phyloP scores from a whole-genome alignment of 1,140 invertebrate species.

The Lordiphosa collinella region DNA sequence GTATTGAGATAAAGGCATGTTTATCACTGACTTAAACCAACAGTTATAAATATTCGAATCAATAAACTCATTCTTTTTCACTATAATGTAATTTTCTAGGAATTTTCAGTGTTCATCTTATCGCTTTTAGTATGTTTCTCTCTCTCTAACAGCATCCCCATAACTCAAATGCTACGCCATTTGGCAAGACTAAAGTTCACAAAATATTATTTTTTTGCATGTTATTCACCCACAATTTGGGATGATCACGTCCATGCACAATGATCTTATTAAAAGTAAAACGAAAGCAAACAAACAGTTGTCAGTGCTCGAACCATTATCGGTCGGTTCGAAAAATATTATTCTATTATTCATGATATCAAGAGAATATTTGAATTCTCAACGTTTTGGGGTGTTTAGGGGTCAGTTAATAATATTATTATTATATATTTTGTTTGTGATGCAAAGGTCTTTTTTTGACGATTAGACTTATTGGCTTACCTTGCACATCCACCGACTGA shows the following conservation, averaged over 20 bases:
- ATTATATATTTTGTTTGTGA: not conserved
- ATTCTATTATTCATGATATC: constrained; percentile 27
- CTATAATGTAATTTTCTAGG: not conserved
- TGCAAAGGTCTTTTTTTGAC: not conserved
- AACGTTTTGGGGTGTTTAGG: constrained; percentile 28
- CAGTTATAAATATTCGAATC: no score
- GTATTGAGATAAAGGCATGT: no score
- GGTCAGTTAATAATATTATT: constrained; percentile 19
- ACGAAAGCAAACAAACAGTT: constrained; percentile 23
- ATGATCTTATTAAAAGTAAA: constrained; percentile 51
- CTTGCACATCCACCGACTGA: constrained; percentile 84
- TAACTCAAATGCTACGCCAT: no score
- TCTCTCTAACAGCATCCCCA: no score
- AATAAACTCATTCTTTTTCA: no score
- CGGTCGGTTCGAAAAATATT: constrained; percentile 27
- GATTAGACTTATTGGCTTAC: constrained; percentile 73
- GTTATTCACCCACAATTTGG: constrained; percentile 65
- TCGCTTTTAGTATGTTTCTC: no score
- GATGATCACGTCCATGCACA: constrained; percentile 38
- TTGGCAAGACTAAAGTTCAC: constrained; percentile 46
- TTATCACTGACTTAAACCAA: no score
- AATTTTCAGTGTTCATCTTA: not conserved
- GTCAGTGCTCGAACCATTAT: constrained; percentile 43
- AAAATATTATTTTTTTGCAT: constrained; percentile 34
- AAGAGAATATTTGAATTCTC: no score